Conservation (phyloP, 2,888 invertebrate genomes). For the Catocala nupta region DNA sequence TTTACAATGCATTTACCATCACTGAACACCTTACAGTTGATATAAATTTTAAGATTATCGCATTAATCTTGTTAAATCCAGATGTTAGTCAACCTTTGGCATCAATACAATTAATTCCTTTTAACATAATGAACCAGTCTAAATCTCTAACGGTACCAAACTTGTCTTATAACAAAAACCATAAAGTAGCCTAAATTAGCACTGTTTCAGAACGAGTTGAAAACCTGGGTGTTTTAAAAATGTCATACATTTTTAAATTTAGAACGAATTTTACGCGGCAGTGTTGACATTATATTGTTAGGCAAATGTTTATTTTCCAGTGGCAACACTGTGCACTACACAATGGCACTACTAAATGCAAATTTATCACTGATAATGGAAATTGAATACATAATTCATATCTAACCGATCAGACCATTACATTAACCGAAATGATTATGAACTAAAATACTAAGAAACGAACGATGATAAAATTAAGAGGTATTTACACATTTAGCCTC, state of each 20-base stretch:
- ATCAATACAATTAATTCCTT: constrained; percentile 43
- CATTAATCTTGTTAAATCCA: constrained; percentile 19
- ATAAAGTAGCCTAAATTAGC: constrained; percentile 21
- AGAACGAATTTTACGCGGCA: constrained; percentile 35
- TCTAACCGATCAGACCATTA: constrained; percentile 55
- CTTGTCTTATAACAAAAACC: constrained; percentile 3
- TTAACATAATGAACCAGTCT: constrained; percentile 32
- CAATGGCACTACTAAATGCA: constrained; percentile 84
- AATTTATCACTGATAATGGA: constrained; percentile 74
- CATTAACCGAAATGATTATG: constrained; percentile 46
- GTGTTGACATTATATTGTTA: constrained; percentile 50
- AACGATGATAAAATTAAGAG: constrained; percentile 71
- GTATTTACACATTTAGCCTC: constrained; percentile 84
- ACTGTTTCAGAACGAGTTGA: constrained; percentile 9
- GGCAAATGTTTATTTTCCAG: constrained; percentile 45
- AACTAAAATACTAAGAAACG: constrained; percentile 57
- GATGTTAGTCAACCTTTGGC: constrained; percentile 56
- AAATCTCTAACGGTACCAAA: constrained; percentile 24
- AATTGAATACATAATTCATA: constrained; percentile 52
- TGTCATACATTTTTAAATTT: constrained; percentile 17
- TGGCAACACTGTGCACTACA: constrained; percentile 68
- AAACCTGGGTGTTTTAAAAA: constrained; percentile 4
- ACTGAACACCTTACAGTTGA: constrained; percentile 41
- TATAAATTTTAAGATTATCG: constrained; percentile 21
- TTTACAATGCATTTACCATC: constrained; percentile 19